Percentiles rank a stretch among this genome's conserved stretches.
phyloP scores from a whole-genome alignment of 2,113 vertebrate species.

The Chaetorhynchus papuensis region DNA sequence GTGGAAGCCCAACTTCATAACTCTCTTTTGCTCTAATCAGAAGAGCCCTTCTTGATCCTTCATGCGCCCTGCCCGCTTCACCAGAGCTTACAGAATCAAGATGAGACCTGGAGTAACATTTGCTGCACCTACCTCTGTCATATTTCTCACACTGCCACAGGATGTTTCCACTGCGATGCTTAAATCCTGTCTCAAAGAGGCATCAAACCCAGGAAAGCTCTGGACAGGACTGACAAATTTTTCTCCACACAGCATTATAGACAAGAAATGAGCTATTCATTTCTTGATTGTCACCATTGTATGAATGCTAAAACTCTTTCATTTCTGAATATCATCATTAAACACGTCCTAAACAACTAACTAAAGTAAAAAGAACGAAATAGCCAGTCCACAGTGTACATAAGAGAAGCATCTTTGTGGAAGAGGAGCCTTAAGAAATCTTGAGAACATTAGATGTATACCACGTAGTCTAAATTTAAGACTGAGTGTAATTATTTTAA shows the following conservation, averaged over 20 bases:
- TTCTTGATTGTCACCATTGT: neutral
- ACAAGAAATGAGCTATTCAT: neutral
- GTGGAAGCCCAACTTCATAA: neutral
- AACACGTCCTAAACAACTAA: neutral
- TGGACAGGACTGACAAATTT: neutral
- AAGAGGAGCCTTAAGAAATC: conserved; percentile 2
- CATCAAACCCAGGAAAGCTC: neutral
- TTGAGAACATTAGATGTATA: neutral
- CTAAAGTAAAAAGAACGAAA: neutral
- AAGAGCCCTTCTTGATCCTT: neutral
- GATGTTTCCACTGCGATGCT: neutral
- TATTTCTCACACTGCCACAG: neutral
- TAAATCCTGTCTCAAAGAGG: neutral
- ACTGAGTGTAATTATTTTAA: conserved; percentile 44
- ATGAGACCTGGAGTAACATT: neutral
- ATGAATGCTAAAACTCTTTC: neutral
- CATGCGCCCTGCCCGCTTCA: neutral
- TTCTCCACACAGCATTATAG: neutral
- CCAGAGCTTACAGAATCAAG: neutral
- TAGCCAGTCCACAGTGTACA: neutral
- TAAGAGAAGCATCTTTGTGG: neutral
- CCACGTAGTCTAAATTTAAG: conserved; percentile 39
- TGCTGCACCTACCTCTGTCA: neutral
- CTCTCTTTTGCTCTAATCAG: neutral
- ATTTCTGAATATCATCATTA: neutral